A percentile compares a stretch with the other conserved stretches of the same genome.
phyloP scores from a whole-genome alignment of 2,113 vertebrate species.

The Leptocoma aspasia region DNA sequence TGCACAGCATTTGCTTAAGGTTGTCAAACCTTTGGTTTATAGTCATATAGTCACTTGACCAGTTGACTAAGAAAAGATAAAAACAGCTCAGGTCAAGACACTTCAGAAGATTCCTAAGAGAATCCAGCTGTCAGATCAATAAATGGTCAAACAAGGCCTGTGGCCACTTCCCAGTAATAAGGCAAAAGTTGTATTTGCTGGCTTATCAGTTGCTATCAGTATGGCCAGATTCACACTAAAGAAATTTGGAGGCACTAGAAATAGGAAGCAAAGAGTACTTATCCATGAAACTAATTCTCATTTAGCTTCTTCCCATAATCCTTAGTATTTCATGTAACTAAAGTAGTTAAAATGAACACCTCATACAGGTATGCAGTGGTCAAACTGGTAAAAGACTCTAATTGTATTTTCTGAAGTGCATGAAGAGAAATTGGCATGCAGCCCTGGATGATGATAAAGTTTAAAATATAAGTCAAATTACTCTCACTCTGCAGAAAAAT shows the following conservation, averaged over 20 bases:
- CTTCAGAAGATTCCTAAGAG: not conserved
- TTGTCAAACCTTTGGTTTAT: not conserved
- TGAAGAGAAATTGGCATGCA: not conserved
- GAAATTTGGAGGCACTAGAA: not conserved
- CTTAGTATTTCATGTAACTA: not conserved
- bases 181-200: not conserved
- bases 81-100: not conserved
- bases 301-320: not conserved
- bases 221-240: not conserved
- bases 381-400: not conserved
- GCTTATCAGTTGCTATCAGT: not conserved
- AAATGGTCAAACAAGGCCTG: not conserved
- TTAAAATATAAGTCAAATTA: conserved; percentile 33
- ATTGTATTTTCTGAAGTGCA: not conserved
- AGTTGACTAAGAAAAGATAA: not conserved
- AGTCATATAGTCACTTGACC: not conserved
- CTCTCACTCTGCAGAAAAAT: conserved; percentile 19
- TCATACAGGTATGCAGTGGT: not conserved
- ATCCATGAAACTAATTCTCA: not conserved
- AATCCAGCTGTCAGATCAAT: not conserved
- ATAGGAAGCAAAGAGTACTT: not conserved
- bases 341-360: not conserved
- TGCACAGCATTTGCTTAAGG: not conserved
- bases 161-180: not conserved
- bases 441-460: not conserved